Evolutionary conservation across 1,140 invertebrate species (phyloP).

Genomic region (Thereuonema tuberculata): DNA sequence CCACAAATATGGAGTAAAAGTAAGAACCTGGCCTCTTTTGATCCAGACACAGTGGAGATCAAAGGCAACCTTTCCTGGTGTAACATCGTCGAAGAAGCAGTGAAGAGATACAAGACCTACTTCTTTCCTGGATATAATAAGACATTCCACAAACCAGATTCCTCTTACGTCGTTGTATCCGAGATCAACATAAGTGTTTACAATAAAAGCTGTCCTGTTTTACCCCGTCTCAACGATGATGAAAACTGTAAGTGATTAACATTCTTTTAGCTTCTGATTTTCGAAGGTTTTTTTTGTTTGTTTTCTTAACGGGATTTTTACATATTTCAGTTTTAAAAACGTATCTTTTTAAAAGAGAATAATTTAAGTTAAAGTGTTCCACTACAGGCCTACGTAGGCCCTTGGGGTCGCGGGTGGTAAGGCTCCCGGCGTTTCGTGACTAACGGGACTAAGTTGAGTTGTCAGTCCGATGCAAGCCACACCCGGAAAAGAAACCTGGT

Average conservation of each 20-base stretch:
- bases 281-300: too few relatives aligned
- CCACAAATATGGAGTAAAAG: slow-evolving; percentile 19
- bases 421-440: too few relatives aligned
- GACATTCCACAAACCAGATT: background rate
- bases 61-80: slow-evolving; percentile 10
- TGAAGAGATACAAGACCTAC: slow-evolving; percentile 17
- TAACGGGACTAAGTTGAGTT: too few relatives aligned
- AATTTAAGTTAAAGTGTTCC: too few relatives aligned
- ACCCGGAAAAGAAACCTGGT: too few relatives aligned
- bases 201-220: background rate
- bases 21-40: slow-evolving; percentile 15
- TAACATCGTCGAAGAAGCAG: slow-evolving; percentile 21
- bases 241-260: background rate
- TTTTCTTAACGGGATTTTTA: too few relatives aligned
- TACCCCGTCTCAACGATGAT: background rate
- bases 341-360: too few relatives aligned
- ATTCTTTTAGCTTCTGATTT: too few relatives aligned
- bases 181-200: background rate
- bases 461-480: too few relatives aligned
- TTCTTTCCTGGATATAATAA: slow-evolving; percentile 21
- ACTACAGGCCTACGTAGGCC: too few relatives aligned
- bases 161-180: background rate
- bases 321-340: too few relatives aligned
- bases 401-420: too few relatives aligned
- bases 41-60: slow-evolving; percentile 22